These are phyloP conservation scores for Cinclus mexicanus DNA, from an alignment of 2,113 vertebrate species.

Conservation along the genomic window DNA sequence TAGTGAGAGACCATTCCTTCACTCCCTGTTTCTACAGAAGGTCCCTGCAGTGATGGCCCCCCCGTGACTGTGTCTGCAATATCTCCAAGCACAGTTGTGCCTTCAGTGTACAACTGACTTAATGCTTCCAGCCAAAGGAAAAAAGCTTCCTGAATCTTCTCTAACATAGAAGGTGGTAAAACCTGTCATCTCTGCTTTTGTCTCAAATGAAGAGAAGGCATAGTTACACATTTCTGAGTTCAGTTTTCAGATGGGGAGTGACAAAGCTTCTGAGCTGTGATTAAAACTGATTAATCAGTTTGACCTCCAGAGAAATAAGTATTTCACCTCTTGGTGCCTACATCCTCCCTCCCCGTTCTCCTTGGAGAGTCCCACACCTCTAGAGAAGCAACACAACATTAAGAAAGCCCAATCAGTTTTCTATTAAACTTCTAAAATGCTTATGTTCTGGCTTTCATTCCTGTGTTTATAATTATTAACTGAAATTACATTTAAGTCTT, in stretches of 20 bases:
- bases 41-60: not conserved
- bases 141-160: not conserved
- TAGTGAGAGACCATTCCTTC: not conserved
- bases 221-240: not conserved
- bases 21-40: not conserved
- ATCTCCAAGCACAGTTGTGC: not conserved
- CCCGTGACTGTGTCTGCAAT: not conserved
- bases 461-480: not conserved
- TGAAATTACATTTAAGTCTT: not conserved
- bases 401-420: not conserved
- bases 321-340: not conserved
- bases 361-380: not conserved
- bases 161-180: not conserved
- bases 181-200: conserved; percentile 3
- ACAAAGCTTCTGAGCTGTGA: conserved; percentile 10
- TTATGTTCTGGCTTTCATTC: not conserved
- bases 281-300: not conserved
- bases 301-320: not conserved
- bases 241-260: not conserved
- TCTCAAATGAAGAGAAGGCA: not conserved
- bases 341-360: not conserved
- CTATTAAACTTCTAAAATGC: not conserved
- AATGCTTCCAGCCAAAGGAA: not conserved
- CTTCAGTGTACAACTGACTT: not conserved
- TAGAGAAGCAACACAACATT: not conserved